phyloP scores from a whole-genome alignment of 1,140 invertebrate species.

The Pseudoatta argentina region DNA sequence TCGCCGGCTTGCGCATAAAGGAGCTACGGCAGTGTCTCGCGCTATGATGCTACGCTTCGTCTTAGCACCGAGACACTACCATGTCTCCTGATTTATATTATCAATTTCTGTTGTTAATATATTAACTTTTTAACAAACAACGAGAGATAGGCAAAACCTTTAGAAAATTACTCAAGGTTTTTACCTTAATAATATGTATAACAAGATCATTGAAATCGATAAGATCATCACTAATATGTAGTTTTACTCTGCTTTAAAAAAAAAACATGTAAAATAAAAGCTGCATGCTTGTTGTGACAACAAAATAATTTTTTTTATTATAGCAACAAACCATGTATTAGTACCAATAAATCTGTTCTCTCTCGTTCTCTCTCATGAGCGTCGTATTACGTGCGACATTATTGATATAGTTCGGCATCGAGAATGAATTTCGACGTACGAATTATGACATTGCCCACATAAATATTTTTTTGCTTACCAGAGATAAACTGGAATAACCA shows the following conservation, averaged over 20 bases:
- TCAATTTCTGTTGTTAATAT: too few species aligned
- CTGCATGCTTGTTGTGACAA: not conserved
- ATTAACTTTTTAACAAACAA: too few species aligned
- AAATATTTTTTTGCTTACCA: conserved; percentile 74
- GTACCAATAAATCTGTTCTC: not conserved
- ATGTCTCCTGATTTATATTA: too few species aligned
- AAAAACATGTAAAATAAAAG: not conserved
- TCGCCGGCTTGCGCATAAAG: too few species aligned
- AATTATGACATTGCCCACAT: conserved; percentile 70
- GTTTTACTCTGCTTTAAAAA: not conserved
- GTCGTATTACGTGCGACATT: conserved; percentile 30
- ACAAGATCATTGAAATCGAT: too few species aligned
- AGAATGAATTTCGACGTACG: conserved; percentile 68
- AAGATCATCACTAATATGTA: too few species aligned
- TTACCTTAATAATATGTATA: too few species aligned
- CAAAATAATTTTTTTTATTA: conserved; percentile 11
- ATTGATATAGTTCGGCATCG: conserved; percentile 26
- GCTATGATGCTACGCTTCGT: too few species aligned
- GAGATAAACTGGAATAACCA: conserved; percentile 51
- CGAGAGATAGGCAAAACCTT: too few species aligned
- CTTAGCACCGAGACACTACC: too few species aligned
- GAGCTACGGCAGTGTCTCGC: too few species aligned
- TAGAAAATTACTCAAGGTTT: too few species aligned
- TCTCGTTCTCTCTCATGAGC: conserved; percentile 2
- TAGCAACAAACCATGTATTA: not conserved